Base-by-base conservation (phyloP, 2,888 invertebrate species). In the Patella ulyssiponensis region DNA sequence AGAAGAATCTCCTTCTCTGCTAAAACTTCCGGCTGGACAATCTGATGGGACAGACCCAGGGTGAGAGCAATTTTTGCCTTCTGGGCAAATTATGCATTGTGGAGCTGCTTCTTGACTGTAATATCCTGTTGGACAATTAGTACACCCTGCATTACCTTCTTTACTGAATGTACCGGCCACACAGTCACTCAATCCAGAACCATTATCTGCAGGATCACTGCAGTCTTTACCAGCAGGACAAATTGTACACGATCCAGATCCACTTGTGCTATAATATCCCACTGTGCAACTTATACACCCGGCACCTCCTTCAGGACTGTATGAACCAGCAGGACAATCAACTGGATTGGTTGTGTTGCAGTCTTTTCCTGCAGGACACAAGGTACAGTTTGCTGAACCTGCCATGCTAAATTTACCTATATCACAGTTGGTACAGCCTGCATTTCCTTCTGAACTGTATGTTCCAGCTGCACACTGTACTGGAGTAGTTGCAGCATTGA, bases 21-120 rank as follows among this genome's bases (percentile, higher is more conserved):
- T 90, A 83, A 80, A 89, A 20, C 84, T 82, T 9, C 91, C 90
- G 27, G 84, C 84, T 2, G 85, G 83, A 82, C 91, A 91, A 12
- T 79, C 73, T 11, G 84, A 81, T n/a, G 83, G 85, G 1, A 84
- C 81, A 17, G 85, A 78, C 52, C 83, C 75, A 52, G 75, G 56
- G 73, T 81, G 77, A 11, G 83, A 76, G 74, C 88, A 88, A 53
- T 84, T 77, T n/a, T 80, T 73, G n/a, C 88, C 88, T 27, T 80
- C 82, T 15, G 84, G 83, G 79, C 89, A 90, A 2, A 82, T 75
- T 2, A 82, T 83, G 74, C 89, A 89, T 2, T 33, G 70, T 7
- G 74, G 78, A 14, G 87, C 77, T 11, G 82, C 86, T 17, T 71
- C 82, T 0, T 52, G 56, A 69, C 88, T 85, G 78, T 87, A 89